Evolutionary conservation across 2,113 vertebrate genomes (phyloP).

Genomic region (Ploceus nigricollis): DNA sequence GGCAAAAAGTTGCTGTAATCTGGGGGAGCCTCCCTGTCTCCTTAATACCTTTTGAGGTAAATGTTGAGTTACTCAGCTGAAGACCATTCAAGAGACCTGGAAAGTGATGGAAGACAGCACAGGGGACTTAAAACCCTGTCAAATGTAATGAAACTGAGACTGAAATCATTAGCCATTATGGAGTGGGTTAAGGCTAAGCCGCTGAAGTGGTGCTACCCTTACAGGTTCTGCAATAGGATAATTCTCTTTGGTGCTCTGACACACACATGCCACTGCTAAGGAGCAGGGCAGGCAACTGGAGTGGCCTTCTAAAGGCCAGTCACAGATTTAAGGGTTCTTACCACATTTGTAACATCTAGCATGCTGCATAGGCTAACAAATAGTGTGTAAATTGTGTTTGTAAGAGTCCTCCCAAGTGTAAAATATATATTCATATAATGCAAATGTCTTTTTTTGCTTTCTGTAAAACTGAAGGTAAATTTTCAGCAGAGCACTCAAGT

Average conservation of each 20-base stretch:
- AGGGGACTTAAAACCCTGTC: not conserved
- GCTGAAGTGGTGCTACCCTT: not conserved
- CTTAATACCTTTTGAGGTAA: not conserved
- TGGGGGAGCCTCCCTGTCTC: not conserved
- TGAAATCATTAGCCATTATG: not conserved
- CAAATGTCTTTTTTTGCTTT: conserved; percentile 40
- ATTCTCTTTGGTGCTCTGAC: not conserved
- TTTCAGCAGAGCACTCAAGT: conserved; percentile 10
- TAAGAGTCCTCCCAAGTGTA: not conserved
- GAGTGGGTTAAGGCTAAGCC: not conserved
- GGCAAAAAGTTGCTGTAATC: not conserved
- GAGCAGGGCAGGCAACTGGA: not conserved
- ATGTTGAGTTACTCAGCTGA: not conserved
- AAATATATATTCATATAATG: conserved; percentile 36
- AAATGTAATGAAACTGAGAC: not conserved
- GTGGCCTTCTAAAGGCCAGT: not conserved
- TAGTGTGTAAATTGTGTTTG: conserved; percentile 10
- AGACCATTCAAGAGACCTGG: not conserved
- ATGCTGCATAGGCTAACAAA: conserved; percentile 25
- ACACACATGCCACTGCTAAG: not conserved
- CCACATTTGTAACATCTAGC: not conserved
- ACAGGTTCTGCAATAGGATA: not conserved
- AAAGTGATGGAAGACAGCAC: not conserved
- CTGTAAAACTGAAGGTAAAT: conserved; percentile 8
- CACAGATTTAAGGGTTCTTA: not conserved